Evolutionary conservation across 2,888 invertebrate genomes (phyloP).

Genomic region (Osmoderma eremita): DNA sequence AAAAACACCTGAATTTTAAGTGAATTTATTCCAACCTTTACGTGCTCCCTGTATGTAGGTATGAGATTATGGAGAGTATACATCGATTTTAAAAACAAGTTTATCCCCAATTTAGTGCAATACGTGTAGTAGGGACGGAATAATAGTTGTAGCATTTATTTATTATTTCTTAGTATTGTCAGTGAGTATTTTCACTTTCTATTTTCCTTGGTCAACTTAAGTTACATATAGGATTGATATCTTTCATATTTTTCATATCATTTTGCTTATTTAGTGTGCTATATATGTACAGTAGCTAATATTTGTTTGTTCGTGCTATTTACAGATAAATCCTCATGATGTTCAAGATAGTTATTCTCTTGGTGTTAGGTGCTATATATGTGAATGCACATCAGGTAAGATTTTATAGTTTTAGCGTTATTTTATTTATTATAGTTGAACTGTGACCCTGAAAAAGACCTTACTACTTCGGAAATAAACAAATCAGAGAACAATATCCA

Average conservation of each 20-base stretch:
- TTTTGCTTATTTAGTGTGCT: not conserved
- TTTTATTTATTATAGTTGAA: too few species aligned
- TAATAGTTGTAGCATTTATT: slow-evolving; percentile 3
- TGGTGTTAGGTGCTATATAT: not conserved
- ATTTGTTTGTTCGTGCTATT: slow-evolving; percentile 8
- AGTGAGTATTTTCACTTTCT: slow-evolving; percentile 26
- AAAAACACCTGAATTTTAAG: too few species aligned
- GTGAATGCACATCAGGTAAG: slow-evolving; percentile 20
- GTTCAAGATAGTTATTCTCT: slow-evolving; percentile 13
- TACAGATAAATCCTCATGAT: slow-evolving; percentile 21
- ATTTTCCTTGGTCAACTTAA: slow-evolving; percentile 36
- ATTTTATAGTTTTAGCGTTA: not conserved
- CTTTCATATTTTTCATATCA: not conserved
- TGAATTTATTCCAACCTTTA: too few species aligned
- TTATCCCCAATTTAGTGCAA: too few species aligned
- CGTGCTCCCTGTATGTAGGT: too few species aligned
- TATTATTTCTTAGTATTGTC: not conserved
- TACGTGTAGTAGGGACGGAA: slow-evolving; percentile 4
- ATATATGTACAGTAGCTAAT: not conserved
- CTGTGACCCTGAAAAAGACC: too few species aligned
- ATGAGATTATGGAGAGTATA: too few species aligned
- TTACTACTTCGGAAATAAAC: not conserved
- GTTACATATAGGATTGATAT: not conserved
- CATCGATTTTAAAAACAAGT: too few species aligned
- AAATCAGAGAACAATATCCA: too few species aligned